Base-by-base conservation (phyloP, 1,140 invertebrate genomes). In the Glossosoma conforme region DNA sequence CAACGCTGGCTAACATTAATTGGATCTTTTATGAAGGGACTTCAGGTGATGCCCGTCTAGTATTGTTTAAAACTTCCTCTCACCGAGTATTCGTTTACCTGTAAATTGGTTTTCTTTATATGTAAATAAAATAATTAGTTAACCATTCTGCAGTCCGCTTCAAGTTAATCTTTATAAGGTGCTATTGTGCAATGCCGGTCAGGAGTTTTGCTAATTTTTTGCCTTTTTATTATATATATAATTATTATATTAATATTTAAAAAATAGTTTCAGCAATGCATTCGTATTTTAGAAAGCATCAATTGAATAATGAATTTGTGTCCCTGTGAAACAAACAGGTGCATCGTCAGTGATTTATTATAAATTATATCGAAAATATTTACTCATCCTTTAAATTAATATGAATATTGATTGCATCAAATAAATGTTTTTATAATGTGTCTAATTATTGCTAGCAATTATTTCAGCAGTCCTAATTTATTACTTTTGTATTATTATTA, bases 401-500 rank as follows among this genome's bases (percentile, higher is more conserved):
- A 33, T 17, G n/a, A 38, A 37, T 36, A 24, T 44, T n/a, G 25
- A 52, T 52, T 52, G 49, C 21, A 30, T 28, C 35, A 41, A 30
- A 21, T 42, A 42, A 33, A 47, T 56, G 41, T 52, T 57, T 57
- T 57, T 53, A 50, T 57, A 36, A 49, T 44, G 47, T 45, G 54
- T 52, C 49, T 47, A 52, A 49, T 53, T 57, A 52, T 49, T 49
- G 55, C 50, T 57, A 52, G 50, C 44, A 53, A 49, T 57, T 35
- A 53, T 57, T 56, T 58, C 56, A 54, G 46, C 51, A 54, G 51
- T 58, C 56, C 51, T 58, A 58, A 58, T 58, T 58, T 58, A 58
- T 58, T 58, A 54, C 56, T 51, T 58, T 58, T 58, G 52, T 52
- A 52, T 52, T 58, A 58, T 58, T 58, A n/a, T n/a, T n/a, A 58